Conservation (phyloP, 1,140 invertebrate species). For the Hylaeus anthracinus region DNA sequence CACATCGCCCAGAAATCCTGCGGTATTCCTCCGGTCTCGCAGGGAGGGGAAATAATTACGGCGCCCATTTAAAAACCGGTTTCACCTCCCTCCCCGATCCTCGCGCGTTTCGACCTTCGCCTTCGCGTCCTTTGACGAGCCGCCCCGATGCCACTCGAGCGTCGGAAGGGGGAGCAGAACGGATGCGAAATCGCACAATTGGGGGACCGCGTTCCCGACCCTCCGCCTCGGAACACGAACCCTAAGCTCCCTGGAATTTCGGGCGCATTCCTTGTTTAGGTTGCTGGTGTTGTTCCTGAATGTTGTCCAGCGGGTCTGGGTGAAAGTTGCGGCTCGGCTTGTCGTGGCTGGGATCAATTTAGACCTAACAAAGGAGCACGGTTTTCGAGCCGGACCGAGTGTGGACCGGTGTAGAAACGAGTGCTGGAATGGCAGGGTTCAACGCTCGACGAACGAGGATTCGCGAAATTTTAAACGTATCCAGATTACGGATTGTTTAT, state of each 20-base stretch:
- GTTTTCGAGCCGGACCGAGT: too few species aligned
- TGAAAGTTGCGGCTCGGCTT: too few species aligned
- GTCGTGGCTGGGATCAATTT: too few species aligned
- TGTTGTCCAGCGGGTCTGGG: background rate
- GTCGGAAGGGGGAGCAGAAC: background rate
- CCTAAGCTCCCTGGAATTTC: background rate
- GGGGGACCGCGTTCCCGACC: too few species aligned
- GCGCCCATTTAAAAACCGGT: slow-evolving; percentile 71
- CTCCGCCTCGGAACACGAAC: background rate
- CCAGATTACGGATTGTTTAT: too few species aligned
- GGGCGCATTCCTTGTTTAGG: background rate
- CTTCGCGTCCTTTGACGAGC: slow-evolving; percentile 47
- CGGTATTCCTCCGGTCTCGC: slow-evolving; percentile 23
- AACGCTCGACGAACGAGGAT: too few species aligned
- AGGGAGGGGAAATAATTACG: slow-evolving; percentile 71
- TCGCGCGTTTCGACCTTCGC: slow-evolving; percentile 8
- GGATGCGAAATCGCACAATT: slow-evolving; percentile 6
- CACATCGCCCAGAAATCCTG: slow-evolving; percentile 42
- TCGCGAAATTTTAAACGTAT: too few species aligned
- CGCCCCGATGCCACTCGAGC: background rate
- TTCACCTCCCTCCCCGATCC: slow-evolving; percentile 6
- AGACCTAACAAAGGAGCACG: too few species aligned
- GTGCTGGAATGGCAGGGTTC: too few species aligned
- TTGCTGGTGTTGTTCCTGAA: background rate
- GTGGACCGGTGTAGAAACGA: too few species aligned